Conservation (phyloP, 1,140 invertebrate genomes). For the Rhopalosiphum padi region DNA sequence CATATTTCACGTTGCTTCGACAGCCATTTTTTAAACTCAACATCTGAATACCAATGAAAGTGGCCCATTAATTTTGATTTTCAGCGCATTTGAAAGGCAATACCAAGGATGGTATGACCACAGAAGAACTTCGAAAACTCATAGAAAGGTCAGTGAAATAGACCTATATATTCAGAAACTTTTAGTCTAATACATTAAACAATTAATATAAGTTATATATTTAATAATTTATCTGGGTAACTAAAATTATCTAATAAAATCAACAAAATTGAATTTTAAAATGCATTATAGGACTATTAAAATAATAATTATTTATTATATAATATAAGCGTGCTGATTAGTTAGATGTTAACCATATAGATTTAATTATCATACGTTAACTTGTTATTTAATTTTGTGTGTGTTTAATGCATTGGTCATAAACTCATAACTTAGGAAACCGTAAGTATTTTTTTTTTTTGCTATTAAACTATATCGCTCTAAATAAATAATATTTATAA, state of each 20-base stretch:
- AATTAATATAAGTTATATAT: background rate
- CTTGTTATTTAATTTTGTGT: constrained; percentile 42
- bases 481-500: background rate
- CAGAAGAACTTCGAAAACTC: constrained; percentile 93
- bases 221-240: background rate
- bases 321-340: background rate
- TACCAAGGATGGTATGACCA: constrained; percentile 88
- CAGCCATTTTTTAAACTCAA: background rate
- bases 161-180: background rate
- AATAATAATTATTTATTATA: background rate
- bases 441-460: constrained; percentile 68
- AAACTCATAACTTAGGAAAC: constrained; percentile 67
- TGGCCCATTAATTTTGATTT: constrained; percentile 63
- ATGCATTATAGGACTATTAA: background rate
- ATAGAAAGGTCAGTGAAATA: constrained; percentile 85
- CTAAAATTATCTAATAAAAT: background rate
- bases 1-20: constrained; percentile 31
- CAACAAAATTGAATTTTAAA: background rate
- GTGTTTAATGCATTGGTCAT: constrained; percentile 61
- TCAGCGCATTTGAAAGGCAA: constrained; percentile 74
- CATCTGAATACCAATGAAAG: constrained; percentile 30
- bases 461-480: background rate
- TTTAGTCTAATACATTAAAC: background rate
- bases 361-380: background rate
- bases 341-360: background rate